Evolutionary conservation across 2,113 vertebrate genomes (phyloP).

Genomic region (Mustela lutreola): DNA sequence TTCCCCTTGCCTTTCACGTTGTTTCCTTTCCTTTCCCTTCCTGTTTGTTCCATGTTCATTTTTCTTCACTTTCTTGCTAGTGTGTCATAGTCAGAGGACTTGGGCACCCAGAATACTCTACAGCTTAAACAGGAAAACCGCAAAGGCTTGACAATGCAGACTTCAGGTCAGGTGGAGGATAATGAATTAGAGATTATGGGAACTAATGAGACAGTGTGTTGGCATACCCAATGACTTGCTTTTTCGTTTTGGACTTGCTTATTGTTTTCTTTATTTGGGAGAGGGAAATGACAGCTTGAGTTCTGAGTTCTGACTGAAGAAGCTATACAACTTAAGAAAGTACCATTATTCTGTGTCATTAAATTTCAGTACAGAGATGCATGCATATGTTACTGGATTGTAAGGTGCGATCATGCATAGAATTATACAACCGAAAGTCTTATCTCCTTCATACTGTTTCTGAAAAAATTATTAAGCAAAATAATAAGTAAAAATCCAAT

Average conservation of each 20-base stretch:
- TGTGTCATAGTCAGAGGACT: not conserved
- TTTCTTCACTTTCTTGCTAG: conserved; percentile 30
- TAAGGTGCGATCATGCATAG: not conserved
- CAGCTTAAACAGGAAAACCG: not conserved
- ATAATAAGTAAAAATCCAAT: conserved; percentile 38
- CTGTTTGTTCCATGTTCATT: not conserved
- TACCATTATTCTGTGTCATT: not conserved
- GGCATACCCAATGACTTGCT: not conserved
- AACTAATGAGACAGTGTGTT: not conserved
- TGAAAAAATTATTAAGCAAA: not conserved
- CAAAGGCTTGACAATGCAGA: not conserved
- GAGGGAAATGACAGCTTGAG: not conserved
- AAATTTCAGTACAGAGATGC: not conserved
- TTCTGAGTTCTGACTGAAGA: not conserved
- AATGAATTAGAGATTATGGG: not conserved
- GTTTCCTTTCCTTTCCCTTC: not conserved
- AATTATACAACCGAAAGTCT: not conserved
- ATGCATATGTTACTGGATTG: not conserved
- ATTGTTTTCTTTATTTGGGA: conserved; percentile 33
- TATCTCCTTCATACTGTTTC: not conserved
- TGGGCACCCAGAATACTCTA: not conserved
- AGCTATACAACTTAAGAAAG: not conserved
- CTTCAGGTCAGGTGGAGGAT: not conserved
- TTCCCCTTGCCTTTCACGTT: not conserved
- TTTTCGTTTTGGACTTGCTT: conserved; percentile 1